Percentiles rank a stretch among this genome's conserved stretches.
Conservation (phyloP, 2,888 invertebrate species). For the Merodon equestris region DNA sequence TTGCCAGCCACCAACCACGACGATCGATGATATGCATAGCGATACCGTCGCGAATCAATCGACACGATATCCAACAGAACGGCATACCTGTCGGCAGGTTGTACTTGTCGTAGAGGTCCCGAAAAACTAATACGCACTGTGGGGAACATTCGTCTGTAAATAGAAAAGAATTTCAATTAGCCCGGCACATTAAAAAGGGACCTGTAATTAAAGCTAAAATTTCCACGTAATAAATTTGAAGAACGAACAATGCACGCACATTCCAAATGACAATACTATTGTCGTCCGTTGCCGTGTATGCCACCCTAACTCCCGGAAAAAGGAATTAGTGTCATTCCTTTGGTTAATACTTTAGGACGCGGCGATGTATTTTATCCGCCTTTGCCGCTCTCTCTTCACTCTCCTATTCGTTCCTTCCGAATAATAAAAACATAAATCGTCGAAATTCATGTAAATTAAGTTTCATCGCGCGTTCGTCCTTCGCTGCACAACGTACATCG, state of each 20-base stretch:
- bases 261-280: constrained; percentile 37
- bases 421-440: constrained; percentile 70
- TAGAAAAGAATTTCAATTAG: constrained; percentile 5
- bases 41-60: constrained; percentile 96
- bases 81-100: constrained; percentile 91
- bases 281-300: not conserved
- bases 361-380: constrained; percentile 66
- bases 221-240: constrained; percentile 63
- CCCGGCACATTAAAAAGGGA: constrained; percentile 18
- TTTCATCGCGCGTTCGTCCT: constrained; percentile 71
- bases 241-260: constrained; percentile 66
- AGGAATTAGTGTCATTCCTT: constrained; percentile 63
- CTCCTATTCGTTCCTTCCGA: constrained; percentile 48
- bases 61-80: constrained; percentile 98
- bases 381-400: too few relatives aligned
- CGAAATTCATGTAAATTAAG: constrained; percentile 72
- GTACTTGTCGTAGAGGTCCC: constrained; percentile 82
- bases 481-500: constrained; percentile 45
- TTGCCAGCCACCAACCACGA: constrained; percentile 99
- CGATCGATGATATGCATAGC: constrained; percentile 98
- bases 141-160: constrained; percentile 97
- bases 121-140: constrained; percentile 96
- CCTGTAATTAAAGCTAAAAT: constrained; percentile 53
- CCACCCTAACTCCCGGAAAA: not conserved
- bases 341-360: constrained; percentile 43